phyloP scores from a whole-genome alignment of 2,888 invertebrate species.

The Tanytarsus gracilentus region DNA sequence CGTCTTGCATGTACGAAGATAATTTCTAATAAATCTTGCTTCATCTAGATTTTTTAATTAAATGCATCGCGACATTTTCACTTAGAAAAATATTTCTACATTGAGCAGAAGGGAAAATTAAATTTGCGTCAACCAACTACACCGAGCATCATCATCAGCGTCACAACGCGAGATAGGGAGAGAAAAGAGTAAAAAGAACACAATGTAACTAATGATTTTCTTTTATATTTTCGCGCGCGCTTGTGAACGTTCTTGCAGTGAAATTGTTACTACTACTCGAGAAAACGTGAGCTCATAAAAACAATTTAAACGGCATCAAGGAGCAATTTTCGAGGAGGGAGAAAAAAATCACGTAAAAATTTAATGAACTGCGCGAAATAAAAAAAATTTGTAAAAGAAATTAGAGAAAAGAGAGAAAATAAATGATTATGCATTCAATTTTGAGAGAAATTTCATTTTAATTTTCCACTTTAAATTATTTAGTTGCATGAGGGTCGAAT shows the following conservation, averaged over 20 bases:
- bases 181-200: neutral
- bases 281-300: slow-evolving; percentile 24
- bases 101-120: neutral
- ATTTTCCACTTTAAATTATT: too few relatives aligned
- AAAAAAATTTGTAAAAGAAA: neutral
- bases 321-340: slow-evolving; percentile 7
- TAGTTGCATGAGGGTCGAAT: too few relatives aligned
- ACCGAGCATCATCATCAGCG: neutral
- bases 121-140: neutral
- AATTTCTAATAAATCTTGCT: slow-evolving; percentile 21
- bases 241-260: neutral
- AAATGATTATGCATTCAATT: too few relatives aligned
- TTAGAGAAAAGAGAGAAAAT: neutral
- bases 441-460: too few relatives aligned
- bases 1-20: slow-evolving; percentile 7
- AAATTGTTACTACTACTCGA: neutral
- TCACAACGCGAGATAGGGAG: neutral
- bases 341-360: slow-evolving; percentile 25
- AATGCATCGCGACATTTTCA: neutral
- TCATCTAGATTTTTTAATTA: slow-evolving; percentile 24
- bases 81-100: too few relatives aligned
- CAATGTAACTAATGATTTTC: neutral
- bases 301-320: slow-evolving; percentile 20
- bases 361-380: slow-evolving; percentile 21
- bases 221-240: neutral